Percentiles rank a stretch among this genome's conserved stretches.
phyloP scores from a whole-genome alignment of 2,797 vertebrate genomes.

The Clarias pachynema region DNA sequence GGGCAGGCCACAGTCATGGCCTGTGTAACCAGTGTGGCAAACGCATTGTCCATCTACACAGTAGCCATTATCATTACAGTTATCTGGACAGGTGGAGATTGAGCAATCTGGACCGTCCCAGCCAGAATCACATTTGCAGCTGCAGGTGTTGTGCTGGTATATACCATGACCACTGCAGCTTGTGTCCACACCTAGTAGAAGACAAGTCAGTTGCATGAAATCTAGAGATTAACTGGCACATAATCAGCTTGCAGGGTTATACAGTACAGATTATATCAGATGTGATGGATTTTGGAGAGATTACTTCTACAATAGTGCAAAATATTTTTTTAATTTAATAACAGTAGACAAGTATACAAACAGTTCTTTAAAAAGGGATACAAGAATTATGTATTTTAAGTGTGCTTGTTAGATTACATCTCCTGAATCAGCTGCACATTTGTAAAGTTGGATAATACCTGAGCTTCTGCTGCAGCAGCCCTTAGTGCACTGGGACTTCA shows the following conservation, averaged over 20 bases:
- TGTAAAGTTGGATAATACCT: not conserved
- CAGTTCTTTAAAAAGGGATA: not conserved
- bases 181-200: constrained; percentile 69
- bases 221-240: not conserved
- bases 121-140: constrained; percentile 80
- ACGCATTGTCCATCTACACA: constrained; percentile 80
- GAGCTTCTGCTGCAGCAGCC: constrained; percentile 77
- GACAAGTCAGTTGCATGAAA: constrained; percentile 2
- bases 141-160: constrained; percentile 74
- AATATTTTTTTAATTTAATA: not conserved
- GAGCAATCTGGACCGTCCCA: constrained; percentile 86
- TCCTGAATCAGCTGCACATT: not conserved
- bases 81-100: constrained; percentile 76
- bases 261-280: not conserved
- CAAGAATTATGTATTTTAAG: not conserved
- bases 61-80: constrained; percentile 80
- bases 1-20: constrained; percentile 78
- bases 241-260: not conserved
- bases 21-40: constrained; percentile 77
- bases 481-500: constrained; percentile 79
- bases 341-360: not conserved
- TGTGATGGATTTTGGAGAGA: not conserved
- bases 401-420: not conserved
- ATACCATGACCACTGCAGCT: constrained; percentile 80
- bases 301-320: not conserved